Conservation (phyloP, 2,888 invertebrate genomes). For the Drosophila mercatorum region DNA sequence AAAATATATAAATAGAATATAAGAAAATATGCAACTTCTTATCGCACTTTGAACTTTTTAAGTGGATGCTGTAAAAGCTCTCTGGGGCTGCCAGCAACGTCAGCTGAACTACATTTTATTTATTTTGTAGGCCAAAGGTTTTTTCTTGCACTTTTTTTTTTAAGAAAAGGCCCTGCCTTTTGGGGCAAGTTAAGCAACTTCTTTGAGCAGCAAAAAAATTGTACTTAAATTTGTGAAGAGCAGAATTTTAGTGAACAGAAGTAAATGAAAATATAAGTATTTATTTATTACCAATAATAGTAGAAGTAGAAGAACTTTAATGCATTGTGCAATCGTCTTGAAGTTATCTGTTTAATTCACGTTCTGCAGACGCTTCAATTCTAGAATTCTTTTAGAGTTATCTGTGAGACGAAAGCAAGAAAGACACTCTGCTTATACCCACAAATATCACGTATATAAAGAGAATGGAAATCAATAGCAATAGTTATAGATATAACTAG, state of each 20-base stretch:
- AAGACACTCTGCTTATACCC: background rate
- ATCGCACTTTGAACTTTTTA: conserved; percentile 3
- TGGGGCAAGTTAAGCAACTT: background rate
- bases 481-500: background rate
- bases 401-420: background rate
- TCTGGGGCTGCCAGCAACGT: background rate
- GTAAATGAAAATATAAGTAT: background rate
- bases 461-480: background rate
- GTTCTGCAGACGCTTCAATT: background rate
- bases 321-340: background rate
- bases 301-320: background rate
- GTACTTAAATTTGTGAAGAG: background rate
- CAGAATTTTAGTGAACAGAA: background rate
- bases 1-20: conserved; percentile 5
- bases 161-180: background rate
- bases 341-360: background rate
- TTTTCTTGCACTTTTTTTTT: background rate
- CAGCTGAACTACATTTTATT: background rate
- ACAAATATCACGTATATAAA: background rate
- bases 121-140: background rate
- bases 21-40: background rate
- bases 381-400: background rate
- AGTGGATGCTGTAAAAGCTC: conserved; percentile 5
- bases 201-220: background rate
- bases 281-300: background rate